A percentile compares a stretch with the other conserved stretches of the same genome.
These are phyloP conservation scores for Euclidia mi DNA, from an alignment of 2,888 invertebrate genomes.

Conservation along the genomic window DNA sequence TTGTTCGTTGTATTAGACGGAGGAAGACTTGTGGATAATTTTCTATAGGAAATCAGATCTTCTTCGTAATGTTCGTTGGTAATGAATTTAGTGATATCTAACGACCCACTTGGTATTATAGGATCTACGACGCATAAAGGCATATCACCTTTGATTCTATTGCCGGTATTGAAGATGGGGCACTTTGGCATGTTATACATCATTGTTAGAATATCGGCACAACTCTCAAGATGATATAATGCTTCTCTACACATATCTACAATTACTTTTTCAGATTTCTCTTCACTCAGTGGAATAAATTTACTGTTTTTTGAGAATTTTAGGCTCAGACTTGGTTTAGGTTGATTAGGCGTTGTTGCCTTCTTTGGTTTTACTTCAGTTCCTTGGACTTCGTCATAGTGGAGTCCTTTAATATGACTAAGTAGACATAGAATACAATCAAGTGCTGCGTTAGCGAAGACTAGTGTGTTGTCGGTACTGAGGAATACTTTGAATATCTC, in stretches of 20 bases:
- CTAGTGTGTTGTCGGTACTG: conserved; percentile 97
- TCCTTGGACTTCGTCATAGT: conserved; percentile 87
- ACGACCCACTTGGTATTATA: conserved; percentile 93
- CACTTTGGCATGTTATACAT: conserved; percentile 99
- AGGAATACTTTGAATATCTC: conserved; percentile 99
- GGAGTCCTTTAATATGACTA: conserved; percentile 93
- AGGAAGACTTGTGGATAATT: conserved; percentile 88
- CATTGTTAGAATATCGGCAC: conserved; percentile 96
- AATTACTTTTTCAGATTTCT: conserved; percentile 84
- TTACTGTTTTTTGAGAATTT: conserved; percentile 86
- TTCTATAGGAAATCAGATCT: conserved; percentile 92
- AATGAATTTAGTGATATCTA: conserved; percentile 92
- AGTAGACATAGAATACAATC: conserved; percentile 98
- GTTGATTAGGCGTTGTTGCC: conserved; percentile 67
- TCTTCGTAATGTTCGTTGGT: conserved; percentile 92
- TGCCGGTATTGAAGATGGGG: conserved; percentile 97
- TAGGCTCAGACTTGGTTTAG: conserved; percentile 78
- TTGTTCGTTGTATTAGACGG: conserved; percentile 86
- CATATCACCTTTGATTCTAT: conserved; percentile 94
- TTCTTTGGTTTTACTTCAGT: conserved; percentile 84
- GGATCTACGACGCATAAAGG: conserved; percentile 95
- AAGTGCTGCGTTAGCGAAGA: conserved; percentile 98
- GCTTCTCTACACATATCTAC: conserved; percentile 94
- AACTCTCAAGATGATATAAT: conserved; percentile 95
- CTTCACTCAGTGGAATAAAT: conserved; percentile 84